A percentile compares a stretch with the other conserved stretches of the same genome.
Conservation (phyloP, 2,113 vertebrate species). For the Ictidomys tridecemlineatus region DNA sequence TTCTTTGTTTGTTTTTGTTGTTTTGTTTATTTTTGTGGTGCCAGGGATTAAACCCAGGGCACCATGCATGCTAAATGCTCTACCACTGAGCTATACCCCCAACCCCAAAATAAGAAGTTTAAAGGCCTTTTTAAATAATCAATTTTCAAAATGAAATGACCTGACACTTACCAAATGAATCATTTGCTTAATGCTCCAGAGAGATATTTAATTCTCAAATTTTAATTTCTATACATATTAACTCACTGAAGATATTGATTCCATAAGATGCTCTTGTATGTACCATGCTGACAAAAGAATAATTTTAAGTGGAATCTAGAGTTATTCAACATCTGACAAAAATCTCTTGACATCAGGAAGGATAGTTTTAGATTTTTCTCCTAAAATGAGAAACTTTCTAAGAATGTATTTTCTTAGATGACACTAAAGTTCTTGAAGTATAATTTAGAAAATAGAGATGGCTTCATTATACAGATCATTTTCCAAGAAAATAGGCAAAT, state of each 20-base stretch:
- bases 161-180: conserved; percentile 58
- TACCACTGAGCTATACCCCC: neutral
- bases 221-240: conserved; percentile 49
- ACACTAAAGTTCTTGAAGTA: conserved; percentile 36
- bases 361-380: conserved; percentile 51
- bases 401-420: conserved; percentile 42
- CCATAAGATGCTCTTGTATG: neutral
- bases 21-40: neutral
- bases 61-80: neutral
- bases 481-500: conserved; percentile 64
- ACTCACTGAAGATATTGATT: conserved; percentile 26
- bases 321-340: conserved; percentile 11
- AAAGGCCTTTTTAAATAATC: conserved; percentile 13
- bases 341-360: neutral
- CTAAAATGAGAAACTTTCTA: conserved; percentile 52
- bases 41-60: no score
- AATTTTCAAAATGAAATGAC: conserved; percentile 47
- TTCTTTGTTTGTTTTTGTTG: neutral
- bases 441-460: conserved; percentile 54
- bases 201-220: conserved; percentile 42
- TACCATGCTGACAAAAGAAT: conserved; percentile 14
- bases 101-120: neutral
- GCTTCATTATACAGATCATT: conserved; percentile 15
- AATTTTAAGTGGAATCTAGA: conserved; percentile 54
- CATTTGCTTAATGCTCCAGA: conserved; percentile 49